Base-by-base conservation (phyloP, 1,140 invertebrate species). In the Camponotus vicinus region DNA sequence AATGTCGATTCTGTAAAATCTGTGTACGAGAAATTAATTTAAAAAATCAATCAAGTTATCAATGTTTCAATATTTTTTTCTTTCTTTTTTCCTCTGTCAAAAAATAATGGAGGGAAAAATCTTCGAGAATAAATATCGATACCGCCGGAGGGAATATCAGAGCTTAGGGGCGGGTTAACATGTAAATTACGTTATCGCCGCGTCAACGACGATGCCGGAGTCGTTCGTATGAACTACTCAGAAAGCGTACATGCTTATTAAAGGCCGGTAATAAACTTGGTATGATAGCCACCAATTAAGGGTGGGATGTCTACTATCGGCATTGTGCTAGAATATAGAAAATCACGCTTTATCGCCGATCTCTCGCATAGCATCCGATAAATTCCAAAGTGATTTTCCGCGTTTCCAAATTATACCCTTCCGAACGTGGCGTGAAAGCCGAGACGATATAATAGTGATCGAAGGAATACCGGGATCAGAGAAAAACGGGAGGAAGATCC, bases 141-240 rank as follows among this genome's bases (percentile, higher is more conserved):
- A 37, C 32, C 71, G 15, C 34, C 11, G 3, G 27, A 15, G 52
- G 21, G 27, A 69, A 49, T 77, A 73, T 15, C 45, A 34, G 8
- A 42, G 27, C 13, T 52, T 70, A 27, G 64, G 52, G 71, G 55
- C 42, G 64, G 70, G 13, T 69, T 70, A 40, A 75, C 80, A 87
- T 87, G 86, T 84, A 87, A 87, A 87, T 87, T 87, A 85, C 61
- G 61, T 87, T 87, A 87, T 76, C 80, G 37, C 21, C 27, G 61
- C 27, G 49, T 66, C 66, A 66, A 66, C 59, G 71, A 77, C n/a
- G 55, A 67, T 52, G 27, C 27, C 21, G n/a, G 49, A 63, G 7
- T 86, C 27, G 69, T 52, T 83, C 18, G 49, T 18, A 52, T 49
- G 18, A 79, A 59, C 49, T 73, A 52, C 57, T 63, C 40, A 21